Conservation (phyloP, 2,888 invertebrate genomes). For the Tribolium freemani region DNA sequence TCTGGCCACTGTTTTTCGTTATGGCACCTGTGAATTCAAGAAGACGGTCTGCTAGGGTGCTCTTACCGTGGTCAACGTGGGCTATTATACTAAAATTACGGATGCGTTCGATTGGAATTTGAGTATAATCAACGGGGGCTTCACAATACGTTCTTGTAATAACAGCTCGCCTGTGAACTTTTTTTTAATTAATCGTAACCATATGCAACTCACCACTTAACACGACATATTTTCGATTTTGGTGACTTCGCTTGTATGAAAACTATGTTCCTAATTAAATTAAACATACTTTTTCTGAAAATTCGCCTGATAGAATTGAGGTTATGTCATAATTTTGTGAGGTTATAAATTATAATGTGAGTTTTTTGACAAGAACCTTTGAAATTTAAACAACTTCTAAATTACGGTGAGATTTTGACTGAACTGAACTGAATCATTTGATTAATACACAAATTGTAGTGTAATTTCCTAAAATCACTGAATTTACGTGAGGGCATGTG, state of each 20-base stretch:
- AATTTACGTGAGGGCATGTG: background rate
- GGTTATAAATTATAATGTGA: slow-evolving; percentile 27
- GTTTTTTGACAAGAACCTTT: background rate
- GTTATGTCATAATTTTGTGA: slow-evolving; percentile 20
- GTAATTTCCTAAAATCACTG: background rate
- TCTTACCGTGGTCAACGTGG: slow-evolving; percentile 99
- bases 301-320: background rate
- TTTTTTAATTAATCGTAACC: background rate
- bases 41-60: slow-evolving; percentile 95
- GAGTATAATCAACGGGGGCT: slow-evolving; percentile 49
- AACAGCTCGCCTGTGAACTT: background rate
- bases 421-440: too few species aligned
- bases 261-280: background rate
- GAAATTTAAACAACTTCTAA: too few species aligned
- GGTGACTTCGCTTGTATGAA: background rate
- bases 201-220: background rate
- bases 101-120: slow-evolving; percentile 73
- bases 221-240: background rate
- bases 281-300: slow-evolving; percentile 12
- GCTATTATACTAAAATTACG: slow-evolving; percentile 98
- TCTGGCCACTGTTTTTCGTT: slow-evolving; percentile 74
- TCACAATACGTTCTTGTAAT: background rate
- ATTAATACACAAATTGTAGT: too few species aligned
- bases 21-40: slow-evolving; percentile 91
- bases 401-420: too few species aligned